Percentiles rank a stretch among this genome's conserved stretches.
phyloP scores from a whole-genome alignment of 2,888 invertebrate genomes.

The Urechis unicinctus region DNA sequence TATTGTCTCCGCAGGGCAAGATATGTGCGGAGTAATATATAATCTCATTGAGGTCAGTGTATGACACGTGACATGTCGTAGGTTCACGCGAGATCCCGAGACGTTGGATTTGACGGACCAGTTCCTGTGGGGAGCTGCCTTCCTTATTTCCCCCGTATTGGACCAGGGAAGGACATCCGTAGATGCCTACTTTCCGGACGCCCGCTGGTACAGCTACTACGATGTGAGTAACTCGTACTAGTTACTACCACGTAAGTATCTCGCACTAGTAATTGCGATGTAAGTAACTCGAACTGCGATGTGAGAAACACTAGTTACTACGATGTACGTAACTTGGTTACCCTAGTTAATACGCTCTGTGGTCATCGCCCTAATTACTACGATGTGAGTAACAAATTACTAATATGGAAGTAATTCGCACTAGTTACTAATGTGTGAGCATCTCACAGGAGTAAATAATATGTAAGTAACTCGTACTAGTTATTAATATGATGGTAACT shows the following conservation, averaged over 20 bases:
- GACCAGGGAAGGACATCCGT: constrained; percentile 24
- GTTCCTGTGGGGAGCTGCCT: constrained; percentile 47
- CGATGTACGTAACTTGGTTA: too few species aligned
- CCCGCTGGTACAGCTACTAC: constrained; percentile 37
- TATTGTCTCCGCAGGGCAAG: background rate
- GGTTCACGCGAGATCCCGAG: constrained; percentile 26
- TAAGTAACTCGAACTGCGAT: background rate
- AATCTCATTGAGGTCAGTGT: background rate
- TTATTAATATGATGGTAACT: background rate
- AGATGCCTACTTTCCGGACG: constrained; percentile 27
- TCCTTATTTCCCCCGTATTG: constrained; percentile 44
- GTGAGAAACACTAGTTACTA: background rate
- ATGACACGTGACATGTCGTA: constrained; percentile 12
- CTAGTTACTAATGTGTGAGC: too few species aligned
- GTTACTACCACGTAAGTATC: background rate
- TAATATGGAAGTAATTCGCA: too few species aligned
- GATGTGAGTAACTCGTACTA: constrained; percentile 26
- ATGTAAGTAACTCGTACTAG: too few species aligned
- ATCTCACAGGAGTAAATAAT: too few species aligned
- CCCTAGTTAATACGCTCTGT: too few species aligned
- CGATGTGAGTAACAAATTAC: too few species aligned
- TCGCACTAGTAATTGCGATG: background rate
- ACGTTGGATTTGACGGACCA: constrained; percentile 32
- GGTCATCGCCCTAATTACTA: too few species aligned
- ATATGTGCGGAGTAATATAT: background rate